Evolutionary conservation across 53 echinoderm and acorn worm species (phyloP).

Genomic region (Hippasteria phrygiana): DNA sequence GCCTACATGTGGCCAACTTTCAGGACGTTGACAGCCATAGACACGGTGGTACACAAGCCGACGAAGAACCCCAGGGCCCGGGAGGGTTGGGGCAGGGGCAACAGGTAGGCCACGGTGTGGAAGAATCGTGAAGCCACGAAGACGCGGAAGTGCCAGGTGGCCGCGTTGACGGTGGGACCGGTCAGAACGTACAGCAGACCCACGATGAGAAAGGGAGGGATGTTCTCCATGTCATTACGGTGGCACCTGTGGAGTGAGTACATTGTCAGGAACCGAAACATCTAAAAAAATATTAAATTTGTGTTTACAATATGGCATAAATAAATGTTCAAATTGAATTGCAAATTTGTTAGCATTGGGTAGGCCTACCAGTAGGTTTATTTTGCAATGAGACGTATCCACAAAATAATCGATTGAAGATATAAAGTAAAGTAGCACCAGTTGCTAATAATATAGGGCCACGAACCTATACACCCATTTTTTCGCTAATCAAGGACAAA

Average conservation of each 20-base stretch:
- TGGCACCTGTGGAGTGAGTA: slow-evolving; percentile 68
- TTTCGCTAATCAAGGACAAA: too few relatives aligned
- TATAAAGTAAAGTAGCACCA: too few relatives aligned
- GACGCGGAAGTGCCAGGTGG: slow-evolving; percentile 72
- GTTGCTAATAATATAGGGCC: too few relatives aligned
- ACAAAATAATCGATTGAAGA: too few relatives aligned
- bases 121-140: slow-evolving; percentile 77
- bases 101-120: slow-evolving; percentile 75
- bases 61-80: slow-evolving; percentile 64
- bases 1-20: slow-evolving; percentile 56
- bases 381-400: too few relatives aligned
- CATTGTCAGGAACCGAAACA: neutral
- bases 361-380: too few relatives aligned
- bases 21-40: slow-evolving; percentile 70
- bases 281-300: neutral
- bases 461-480: too few relatives aligned
- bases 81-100: slow-evolving; percentile 73
- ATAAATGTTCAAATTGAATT: too few relatives aligned
- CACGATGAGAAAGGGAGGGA: slow-evolving; percentile 78
- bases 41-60: slow-evolving; percentile 58
- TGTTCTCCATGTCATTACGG: slow-evolving; percentile 91
- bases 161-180: slow-evolving; percentile 66
- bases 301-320: too few relatives aligned
- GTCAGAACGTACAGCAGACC: slow-evolving; percentile 82
- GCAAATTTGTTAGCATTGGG: too few relatives aligned